Conservation (phyloP, 2,888 invertebrate species). For the Dicranocentrus wangi region DNA sequence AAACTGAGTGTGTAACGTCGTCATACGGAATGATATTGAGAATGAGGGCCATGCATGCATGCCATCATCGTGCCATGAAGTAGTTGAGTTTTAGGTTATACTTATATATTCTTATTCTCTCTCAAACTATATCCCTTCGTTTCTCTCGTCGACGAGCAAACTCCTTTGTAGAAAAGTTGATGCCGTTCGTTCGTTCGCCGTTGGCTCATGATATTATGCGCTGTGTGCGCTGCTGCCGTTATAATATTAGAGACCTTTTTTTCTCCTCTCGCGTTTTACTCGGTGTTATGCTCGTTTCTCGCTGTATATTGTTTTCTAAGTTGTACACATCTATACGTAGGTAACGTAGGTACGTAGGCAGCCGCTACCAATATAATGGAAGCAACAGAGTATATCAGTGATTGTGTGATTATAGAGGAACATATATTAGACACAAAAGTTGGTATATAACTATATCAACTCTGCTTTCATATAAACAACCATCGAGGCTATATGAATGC, state of each 20-base stretch:
- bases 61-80: slow-evolving; percentile 9
- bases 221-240: slow-evolving; percentile 15
- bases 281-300: too few species aligned
- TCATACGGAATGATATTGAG: slow-evolving; percentile 24
- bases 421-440: not conserved
- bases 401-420: not conserved
- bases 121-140: not conserved
- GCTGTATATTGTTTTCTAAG: not conserved
- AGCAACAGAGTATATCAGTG: slow-evolving; percentile 18
- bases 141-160: not conserved
- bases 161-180: not conserved
- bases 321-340: too few species aligned
- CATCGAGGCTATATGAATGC: not conserved
- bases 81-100: not conserved
- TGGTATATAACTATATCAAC: not conserved
- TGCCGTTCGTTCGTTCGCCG: slow-evolving; percentile 22
- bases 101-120: not conserved
- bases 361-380: slow-evolving; percentile 26
- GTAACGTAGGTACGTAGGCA: slow-evolving; percentile 21
- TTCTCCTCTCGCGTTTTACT: too few species aligned
- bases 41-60: slow-evolving; percentile 26
- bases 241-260: slow-evolving; percentile 18
- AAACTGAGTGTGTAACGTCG: not conserved
- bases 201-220: slow-evolving; percentile 19
- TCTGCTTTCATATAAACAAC: not conserved